Evolutionary conservation across 2,113 vertebrate species (phyloP).

Genomic region (Fukomys damarensis): DNA sequence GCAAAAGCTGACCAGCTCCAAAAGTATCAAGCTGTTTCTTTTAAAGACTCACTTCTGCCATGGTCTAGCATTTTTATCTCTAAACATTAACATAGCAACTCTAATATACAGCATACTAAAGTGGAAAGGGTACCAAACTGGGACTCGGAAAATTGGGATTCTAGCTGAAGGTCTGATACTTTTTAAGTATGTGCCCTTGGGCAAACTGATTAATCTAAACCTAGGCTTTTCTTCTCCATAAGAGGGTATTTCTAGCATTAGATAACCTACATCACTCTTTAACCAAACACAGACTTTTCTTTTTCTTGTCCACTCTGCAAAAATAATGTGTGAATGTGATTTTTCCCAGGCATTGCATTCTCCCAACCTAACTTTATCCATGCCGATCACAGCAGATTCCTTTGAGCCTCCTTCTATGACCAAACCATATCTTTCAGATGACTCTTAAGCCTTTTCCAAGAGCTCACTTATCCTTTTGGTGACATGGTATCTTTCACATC

Average conservation of each 20-base stretch:
- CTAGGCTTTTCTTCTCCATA: background rate
- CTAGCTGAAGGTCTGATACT: background rate
- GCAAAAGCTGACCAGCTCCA: constrained; percentile 67
- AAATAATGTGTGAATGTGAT: background rate
- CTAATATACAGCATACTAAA: background rate
- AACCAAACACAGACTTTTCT: constrained; percentile 14
- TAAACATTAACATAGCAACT: constrained; percentile 22
- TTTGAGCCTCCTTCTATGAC: background rate
- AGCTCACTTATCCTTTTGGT: background rate
- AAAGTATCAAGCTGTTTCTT: constrained; percentile 67
- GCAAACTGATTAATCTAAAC: constrained; percentile 36
- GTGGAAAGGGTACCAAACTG: background rate
- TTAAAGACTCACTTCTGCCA: constrained; percentile 63
- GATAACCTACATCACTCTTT: background rate
- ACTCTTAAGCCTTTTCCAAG: constrained; percentile 13
- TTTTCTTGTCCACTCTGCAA: background rate
- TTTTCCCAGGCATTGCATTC: background rate
- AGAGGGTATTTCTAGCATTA: background rate
- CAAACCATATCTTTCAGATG: constrained; percentile 52
- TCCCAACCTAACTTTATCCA: constrained; percentile 34
- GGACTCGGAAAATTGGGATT: constrained; percentile 19
- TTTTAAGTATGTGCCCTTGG: background rate
- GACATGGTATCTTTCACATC: background rate
- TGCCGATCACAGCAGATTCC: constrained; percentile 34
- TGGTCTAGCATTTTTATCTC: constrained; percentile 31